Percentiles rank a stretch among this genome's conserved stretches.
Conservation (phyloP, 1,140 invertebrate species). For the Aphaenogaster floridana region DNA sequence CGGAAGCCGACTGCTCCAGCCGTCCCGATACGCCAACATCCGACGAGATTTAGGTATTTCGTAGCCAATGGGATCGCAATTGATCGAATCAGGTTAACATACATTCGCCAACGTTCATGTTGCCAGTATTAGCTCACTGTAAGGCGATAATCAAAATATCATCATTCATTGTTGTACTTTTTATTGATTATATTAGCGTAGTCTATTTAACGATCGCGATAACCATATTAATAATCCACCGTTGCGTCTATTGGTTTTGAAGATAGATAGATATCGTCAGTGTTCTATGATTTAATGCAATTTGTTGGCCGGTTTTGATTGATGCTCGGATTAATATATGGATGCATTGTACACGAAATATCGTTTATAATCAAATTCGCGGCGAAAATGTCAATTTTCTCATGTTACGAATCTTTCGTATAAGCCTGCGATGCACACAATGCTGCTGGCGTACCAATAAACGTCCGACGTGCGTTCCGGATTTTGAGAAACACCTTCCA, state of each 20-base stretch:
- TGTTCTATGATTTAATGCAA: constrained; percentile 33
- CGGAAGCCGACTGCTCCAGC: background rate
- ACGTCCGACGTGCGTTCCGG: constrained; percentile 66
- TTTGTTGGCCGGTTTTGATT: constrained; percentile 10
- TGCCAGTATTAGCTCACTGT: background rate
- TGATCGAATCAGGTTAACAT: background rate
- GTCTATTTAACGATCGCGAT: constrained; percentile 12
- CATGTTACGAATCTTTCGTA: constrained; percentile 70
- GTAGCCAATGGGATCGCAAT: background rate
- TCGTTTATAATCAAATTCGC: constrained; percentile 36
- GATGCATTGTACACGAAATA: constrained; percentile 18
- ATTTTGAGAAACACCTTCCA: constrained; percentile 83
- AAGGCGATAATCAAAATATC: background rate
- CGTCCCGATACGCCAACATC: constrained; percentile 2
- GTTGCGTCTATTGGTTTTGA: background rate
- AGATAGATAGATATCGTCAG: background rate
- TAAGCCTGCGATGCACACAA: constrained; percentile 65
- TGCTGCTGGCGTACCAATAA: constrained; percentile 67
- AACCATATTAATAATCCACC: constrained; percentile 16
- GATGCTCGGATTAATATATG: constrained; percentile 29
- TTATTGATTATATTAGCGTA: background rate
- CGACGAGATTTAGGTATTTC: constrained; percentile 39
- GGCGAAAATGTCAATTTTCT: constrained; percentile 53
- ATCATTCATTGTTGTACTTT: constrained; percentile 19
- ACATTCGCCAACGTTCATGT: background rate